A percentile compares a stretch with the other conserved stretches of the same genome.
Conservation (phyloP, 2,113 vertebrate genomes). For the Xiphophorus hellerii region DNA sequence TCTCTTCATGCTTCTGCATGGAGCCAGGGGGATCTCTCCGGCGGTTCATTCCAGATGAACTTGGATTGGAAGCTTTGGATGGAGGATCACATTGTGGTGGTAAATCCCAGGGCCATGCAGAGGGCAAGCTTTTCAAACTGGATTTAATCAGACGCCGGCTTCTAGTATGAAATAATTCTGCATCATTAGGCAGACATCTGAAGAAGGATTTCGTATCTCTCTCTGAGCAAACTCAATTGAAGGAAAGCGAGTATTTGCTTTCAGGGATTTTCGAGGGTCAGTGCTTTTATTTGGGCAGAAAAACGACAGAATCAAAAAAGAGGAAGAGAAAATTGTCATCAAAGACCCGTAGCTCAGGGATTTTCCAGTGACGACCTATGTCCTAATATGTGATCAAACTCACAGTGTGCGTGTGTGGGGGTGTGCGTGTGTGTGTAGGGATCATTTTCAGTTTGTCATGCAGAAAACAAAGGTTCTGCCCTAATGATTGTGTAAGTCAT, state of each 20-base stretch:
- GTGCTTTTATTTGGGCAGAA: neutral
- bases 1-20: neutral
- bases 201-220: conserved; percentile 6
- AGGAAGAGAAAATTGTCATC: neutral
- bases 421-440: neutral
- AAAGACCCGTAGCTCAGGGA: neutral
- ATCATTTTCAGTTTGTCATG: neutral
- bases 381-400: neutral
- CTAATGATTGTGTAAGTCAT: neutral
- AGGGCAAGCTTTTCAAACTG: conserved; percentile 13
- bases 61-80: conserved; percentile 28
- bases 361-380: neutral
- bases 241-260: neutral
- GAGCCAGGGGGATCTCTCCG: neutral
- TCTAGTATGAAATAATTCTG: conserved; percentile 21
- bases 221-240: neutral
- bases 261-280: neutral
- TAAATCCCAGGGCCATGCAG: conserved; percentile 20
- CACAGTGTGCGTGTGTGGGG: too few relatives aligned
- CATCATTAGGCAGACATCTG: conserved; percentile 5
- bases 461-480: too few relatives aligned
- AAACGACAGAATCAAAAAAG: neutral
- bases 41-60: neutral
- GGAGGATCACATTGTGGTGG: conserved; percentile 33
- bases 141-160: conserved; percentile 4